These are phyloP conservation scores for Datnioides undecimradiatus DNA, from an alignment of 2,113 vertebrate genomes.

Conservation along the genomic window DNA sequence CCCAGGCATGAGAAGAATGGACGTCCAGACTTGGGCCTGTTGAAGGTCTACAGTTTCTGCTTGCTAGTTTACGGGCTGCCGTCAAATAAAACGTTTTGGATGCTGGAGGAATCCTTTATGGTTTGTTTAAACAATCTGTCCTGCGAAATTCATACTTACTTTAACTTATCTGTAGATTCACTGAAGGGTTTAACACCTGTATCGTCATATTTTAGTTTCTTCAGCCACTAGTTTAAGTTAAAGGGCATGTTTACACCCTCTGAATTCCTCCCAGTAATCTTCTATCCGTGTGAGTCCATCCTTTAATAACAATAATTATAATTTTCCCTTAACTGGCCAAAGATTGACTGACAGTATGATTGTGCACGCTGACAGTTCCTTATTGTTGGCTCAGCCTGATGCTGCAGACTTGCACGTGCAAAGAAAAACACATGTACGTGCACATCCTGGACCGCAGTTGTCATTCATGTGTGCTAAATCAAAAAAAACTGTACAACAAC, in stretches of 20 bases:
- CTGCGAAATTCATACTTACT: background rate
- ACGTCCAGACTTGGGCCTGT: constrained; percentile 20
- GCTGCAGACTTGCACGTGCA: constrained; percentile 10
- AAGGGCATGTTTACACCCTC: constrained; percentile 8
- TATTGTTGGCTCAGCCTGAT: constrained; percentile 3
- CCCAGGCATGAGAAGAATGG: constrained; percentile 70
- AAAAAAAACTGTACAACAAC: constrained; percentile 31
- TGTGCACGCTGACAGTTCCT: constrained; percentile 31
- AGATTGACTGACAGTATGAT: constrained; percentile 51
- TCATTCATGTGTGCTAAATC: constrained; percentile 25
- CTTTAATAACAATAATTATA: constrained; percentile 43
- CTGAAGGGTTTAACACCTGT: background rate
- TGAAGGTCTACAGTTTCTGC: constrained; percentile 42
- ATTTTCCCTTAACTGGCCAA: constrained; percentile 13
- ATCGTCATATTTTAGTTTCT: background rate
- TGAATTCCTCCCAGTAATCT: constrained; percentile 29
- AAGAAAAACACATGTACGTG: constrained; percentile 12
- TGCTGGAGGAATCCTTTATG: constrained; percentile 18
- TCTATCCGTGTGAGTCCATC: background rate
- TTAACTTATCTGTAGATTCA: constrained; percentile 17
- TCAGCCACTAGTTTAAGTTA: background rate
- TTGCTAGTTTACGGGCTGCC: constrained; percentile 23
- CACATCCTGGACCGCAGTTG: background rate
- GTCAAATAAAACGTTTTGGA: constrained; percentile 21
- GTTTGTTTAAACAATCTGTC: constrained; percentile 8